Base-by-base conservation (phyloP, 2,797 vertebrate genomes). In the Mus caroli region DNA sequence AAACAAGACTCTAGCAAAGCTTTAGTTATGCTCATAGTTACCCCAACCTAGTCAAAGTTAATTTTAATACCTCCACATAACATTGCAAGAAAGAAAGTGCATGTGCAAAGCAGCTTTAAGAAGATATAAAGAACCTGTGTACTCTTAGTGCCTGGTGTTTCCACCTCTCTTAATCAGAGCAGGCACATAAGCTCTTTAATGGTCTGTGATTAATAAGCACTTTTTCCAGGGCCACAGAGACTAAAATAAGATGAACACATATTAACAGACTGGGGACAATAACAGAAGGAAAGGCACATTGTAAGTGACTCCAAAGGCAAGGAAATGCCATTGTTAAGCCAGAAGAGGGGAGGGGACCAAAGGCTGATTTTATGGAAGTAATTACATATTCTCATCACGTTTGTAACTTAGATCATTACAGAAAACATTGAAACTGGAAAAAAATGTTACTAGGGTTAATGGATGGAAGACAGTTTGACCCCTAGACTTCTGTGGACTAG, bases 1-100 rank as follows among this genome's bases (percentile, higher is more conserved):
- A 95, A 92, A 79, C 46, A 86, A 88, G 79, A 54, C 58, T 90
- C 46, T n/a, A 2, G 8, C 77, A 37, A 87, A 90, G 83, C 58
- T 96, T 92, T 92, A 90, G 46, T 82, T 83, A 76, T 91, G 26
- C n/a, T 80, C 95, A 64, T 96, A 97, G 96, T 94, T 90, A 97
- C 73, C n/a, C 73, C 86, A 88, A 75, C 77, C 58, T 79, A 76
- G 84, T 6, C 91, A 78, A 90, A 84, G 76, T 78, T 96, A 96
- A 91, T 97, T 97, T 97, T 88, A 96, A 97, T 94, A 92, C 86
- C 88, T 90, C 40, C 91, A 52, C 78, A 58, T 88, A 94, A 91
- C 34, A 79, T 90, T 94, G 62, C 84, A 92, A 75, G 83, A 97
- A 94, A 94, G 71, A 84, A 97, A 92, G 95, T 82, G 67, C n/a